phyloP scores from a whole-genome alignment of 1,140 invertebrate genomes.

The Atopsyche davidsoni region DNA sequence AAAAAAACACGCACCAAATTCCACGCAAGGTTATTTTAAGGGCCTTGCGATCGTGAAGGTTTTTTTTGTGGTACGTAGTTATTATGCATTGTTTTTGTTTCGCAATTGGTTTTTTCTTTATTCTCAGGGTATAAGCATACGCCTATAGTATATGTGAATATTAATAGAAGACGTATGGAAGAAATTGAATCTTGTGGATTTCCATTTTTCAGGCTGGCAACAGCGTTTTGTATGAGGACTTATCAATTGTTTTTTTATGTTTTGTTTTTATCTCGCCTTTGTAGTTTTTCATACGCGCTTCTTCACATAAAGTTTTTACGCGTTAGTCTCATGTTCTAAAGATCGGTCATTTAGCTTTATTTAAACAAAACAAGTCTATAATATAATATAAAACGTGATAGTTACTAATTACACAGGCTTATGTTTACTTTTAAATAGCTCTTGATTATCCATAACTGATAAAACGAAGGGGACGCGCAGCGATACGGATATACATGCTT shows the following conservation, averaged over 20 bases:
- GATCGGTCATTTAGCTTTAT: background rate
- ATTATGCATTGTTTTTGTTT: constrained; percentile 14
- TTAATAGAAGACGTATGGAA: background rate
- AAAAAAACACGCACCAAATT: background rate
- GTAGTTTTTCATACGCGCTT: no score
- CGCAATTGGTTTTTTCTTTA: constrained; percentile 2
- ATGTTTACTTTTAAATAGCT: background rate
- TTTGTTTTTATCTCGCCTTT: no score
- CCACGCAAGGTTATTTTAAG: constrained; percentile 14
- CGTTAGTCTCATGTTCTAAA: background rate
- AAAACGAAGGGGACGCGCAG: no score
- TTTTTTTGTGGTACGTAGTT: background rate
- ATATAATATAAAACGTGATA: background rate
- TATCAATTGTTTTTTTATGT: constrained; percentile 1
- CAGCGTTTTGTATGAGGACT: background rate
- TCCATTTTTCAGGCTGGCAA: constrained; percentile 9
- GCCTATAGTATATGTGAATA: background rate
- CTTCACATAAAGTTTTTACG: no score
- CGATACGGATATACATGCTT: no score
- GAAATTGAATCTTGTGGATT: constrained; percentile 15
- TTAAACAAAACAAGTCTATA: background rate
- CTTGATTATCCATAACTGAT: no score
- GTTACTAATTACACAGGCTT: background rate
- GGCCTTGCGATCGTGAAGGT: constrained; percentile 8
- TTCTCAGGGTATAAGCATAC: background rate